Base-by-base conservation (phyloP, 2,888 invertebrate species). In the Philaethria dido region DNA sequence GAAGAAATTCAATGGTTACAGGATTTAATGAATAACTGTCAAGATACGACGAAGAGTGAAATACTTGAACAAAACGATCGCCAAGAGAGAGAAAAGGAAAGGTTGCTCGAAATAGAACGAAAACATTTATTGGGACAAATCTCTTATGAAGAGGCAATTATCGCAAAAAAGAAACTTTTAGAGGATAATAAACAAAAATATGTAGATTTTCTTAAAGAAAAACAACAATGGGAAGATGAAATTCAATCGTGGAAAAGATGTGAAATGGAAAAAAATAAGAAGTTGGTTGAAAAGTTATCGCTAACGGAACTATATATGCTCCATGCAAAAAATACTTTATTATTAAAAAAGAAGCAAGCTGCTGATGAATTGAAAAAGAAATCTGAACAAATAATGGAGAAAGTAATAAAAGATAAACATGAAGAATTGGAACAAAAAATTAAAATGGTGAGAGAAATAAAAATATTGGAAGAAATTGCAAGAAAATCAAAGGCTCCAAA, bases 91-190 rank as follows among this genome's bases (percentile, higher is more conserved):
- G 91, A 93, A 79, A 88, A 88, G 75, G 86, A 93, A 75, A 80
- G 93, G 60, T 72, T 94, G 36, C 83, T 92, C 65, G 90, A 93
- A 50, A 93, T 94, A 69, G 93, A 94, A 85, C 89, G 82, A 73
- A 94, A 94, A 79, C 94, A 94, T 82, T 78, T 94, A 47, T 80
- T 92, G 75, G 94, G 94, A 1, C 88, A 93, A 74, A 84, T 94
- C 64, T 93, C 94, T 11, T 86, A 93, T 60, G 94, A 95, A 84
- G 94, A 94, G 80, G 94, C 94, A 8, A 81, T 93, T 22, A 76
- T 94, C 57, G 93, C 94, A 0, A 94, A 93, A 79, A 87, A 90
- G 71, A 93, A 90, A 72, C 63, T 92, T 0, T 62, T 85, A 13
- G 88, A 93, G 67, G 80, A 82, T 14, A 94, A 94, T 73, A 93